These are phyloP conservation scores for Drosophila pectinifera DNA, from an alignment of 1,140 invertebrate genomes.

Conservation along the genomic window DNA sequence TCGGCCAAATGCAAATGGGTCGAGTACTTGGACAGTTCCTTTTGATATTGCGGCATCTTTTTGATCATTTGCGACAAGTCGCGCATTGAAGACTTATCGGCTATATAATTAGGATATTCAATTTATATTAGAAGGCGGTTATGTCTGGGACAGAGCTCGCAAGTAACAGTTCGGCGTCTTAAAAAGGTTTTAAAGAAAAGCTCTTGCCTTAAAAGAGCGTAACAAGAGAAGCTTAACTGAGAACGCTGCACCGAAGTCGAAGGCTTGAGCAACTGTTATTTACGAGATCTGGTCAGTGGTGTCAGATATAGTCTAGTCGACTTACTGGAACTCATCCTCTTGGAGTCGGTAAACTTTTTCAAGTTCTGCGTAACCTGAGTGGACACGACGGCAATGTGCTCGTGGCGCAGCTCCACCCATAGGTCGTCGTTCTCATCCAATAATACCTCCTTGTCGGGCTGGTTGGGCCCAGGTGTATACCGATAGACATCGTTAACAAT, in stretches of 20 bases:
- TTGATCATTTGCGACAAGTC: conserved; percentile 99
- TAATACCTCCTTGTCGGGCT: conserved; percentile 97
- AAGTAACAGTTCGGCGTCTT: neutral
- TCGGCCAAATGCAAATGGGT: conserved; percentile 99
- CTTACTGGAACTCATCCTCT: conserved; percentile 91
- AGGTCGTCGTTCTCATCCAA: conserved; percentile 99
- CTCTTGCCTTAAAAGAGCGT: too few relatives aligned
- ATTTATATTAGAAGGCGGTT: too few relatives aligned
- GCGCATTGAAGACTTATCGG: conserved; percentile 97
- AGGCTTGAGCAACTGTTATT: too few relatives aligned
- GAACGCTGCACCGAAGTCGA: too few relatives aligned
- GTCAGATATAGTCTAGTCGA: too few relatives aligned
- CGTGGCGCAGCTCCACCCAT: conserved; percentile 98
- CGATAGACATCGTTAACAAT: conserved; percentile 99
- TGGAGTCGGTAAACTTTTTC: conserved; percentile 97
- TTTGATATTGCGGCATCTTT: conserved; percentile 99
- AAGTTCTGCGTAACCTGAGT: conserved; percentile 93
- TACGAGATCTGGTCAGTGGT: too few relatives aligned
- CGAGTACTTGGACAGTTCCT: conserved; percentile 99
- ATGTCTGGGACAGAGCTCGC: too few relatives aligned
- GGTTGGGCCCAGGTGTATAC: conserved; percentile 88
- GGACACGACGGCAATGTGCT: conserved; percentile 99
- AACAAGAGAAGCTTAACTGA: too few relatives aligned
- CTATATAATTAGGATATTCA: conserved; percentile 30
- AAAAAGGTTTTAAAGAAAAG: too few relatives aligned